Conservation (phyloP, 2,888 invertebrate species). For the Andrena bucephala region DNA sequence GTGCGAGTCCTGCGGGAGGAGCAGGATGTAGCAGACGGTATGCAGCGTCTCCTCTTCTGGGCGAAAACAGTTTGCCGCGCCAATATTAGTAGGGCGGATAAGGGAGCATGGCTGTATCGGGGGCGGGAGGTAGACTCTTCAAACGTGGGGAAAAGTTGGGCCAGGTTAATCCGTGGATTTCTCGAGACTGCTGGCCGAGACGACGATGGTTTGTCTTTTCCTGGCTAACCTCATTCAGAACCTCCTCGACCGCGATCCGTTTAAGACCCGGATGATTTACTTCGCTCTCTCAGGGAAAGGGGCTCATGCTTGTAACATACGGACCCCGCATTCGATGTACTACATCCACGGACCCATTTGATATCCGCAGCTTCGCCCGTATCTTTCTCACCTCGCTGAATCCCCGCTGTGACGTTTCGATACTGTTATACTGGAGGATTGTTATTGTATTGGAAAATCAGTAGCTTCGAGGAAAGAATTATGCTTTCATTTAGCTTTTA, state of each 20-base stretch:
- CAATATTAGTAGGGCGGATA: constrained; percentile 78
- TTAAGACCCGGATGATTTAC: constrained; percentile 68
- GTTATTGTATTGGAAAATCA: no score
- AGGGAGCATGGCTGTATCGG: constrained; percentile 51
- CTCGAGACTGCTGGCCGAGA: constrained; percentile 47
- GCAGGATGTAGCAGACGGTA: constrained; percentile 49
- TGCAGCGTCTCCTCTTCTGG: constrained; percentile 52
- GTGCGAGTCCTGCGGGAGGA: constrained; percentile 57
- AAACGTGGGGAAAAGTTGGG: constrained; percentile 36
- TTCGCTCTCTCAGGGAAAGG: constrained; percentile 28
- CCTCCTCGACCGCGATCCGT: constrained; percentile 64
- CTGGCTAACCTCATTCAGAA: constrained; percentile 66
- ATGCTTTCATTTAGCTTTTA: no score
- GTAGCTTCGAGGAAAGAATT: no score
- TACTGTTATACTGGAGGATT: not conserved
- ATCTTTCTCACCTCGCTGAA: not conserved
- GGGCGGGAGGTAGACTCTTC: constrained; percentile 8
- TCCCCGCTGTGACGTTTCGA: not conserved
- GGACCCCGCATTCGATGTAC: constrained; percentile 5
- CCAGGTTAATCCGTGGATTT: constrained; percentile 66
- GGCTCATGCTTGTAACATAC: constrained; percentile 16
- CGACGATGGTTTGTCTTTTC: constrained; percentile 72
- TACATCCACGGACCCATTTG: constrained; percentile 13
- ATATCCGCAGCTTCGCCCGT: constrained; percentile 10
- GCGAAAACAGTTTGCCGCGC: constrained; percentile 75